phyloP scores from a whole-genome alignment of 2,113 vertebrate species.

The Arvicanthis niloticus region DNA sequence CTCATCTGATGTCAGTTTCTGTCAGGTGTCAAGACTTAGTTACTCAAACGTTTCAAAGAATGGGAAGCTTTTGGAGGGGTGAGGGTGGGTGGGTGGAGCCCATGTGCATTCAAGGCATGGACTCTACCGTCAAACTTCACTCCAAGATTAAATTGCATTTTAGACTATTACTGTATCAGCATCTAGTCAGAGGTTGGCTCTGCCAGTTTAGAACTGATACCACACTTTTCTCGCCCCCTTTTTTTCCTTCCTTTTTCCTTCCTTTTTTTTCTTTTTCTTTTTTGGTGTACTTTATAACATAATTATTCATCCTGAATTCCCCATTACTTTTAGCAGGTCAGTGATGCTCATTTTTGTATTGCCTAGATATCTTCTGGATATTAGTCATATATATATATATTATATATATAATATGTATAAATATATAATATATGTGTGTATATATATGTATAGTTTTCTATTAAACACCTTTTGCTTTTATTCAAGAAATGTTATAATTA shows the following conservation, averaged over 20 bases:
- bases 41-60: background rate
- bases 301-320: background rate
- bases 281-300: background rate
- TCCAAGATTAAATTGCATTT: background rate
- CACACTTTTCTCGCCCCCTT: background rate
- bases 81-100: background rate
- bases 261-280: background rate
- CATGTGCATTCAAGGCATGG: background rate
- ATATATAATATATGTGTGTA: no score
- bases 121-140: background rate
- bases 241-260: background rate
- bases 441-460: background rate
- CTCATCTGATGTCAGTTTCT: background rate
- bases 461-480: background rate
- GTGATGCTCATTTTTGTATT: background rate
- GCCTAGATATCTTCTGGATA: background rate
- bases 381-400: background rate
- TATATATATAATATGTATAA: background rate
- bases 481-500: background rate
- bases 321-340: background rate
- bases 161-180: background rate
- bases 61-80: background rate
- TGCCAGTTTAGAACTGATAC: background rate
- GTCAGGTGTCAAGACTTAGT: background rate
- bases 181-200: background rate